Base-by-base conservation (phyloP, 1,140 invertebrate species). In the Nixonia krombeini region DNA sequence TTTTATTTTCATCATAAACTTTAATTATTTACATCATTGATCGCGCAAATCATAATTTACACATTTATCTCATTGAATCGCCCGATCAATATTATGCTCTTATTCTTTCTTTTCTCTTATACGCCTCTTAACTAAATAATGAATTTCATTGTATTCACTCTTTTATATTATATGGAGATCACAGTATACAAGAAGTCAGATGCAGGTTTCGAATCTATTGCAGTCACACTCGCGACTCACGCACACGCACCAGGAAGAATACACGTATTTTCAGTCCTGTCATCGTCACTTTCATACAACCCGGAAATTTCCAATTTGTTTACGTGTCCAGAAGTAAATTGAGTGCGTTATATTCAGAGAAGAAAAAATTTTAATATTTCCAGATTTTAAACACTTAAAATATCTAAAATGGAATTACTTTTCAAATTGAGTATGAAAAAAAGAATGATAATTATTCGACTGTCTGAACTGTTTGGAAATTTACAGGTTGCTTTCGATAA, bases 141-240 rank as follows among this genome's bases (percentile, higher is more conserved):
- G 64, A 73, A 76, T 76, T 70, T 67, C 68, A 74, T 73, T 72
- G 70, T 71, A 73, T 76, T 75, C 66, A 70, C 50, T 73, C 53
- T 62, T 61, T 77, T 79, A 74, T 73, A 78, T 70, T 73, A 78
- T 79, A 80, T 68, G 79, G 81, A 85, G 82, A 85, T 85, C 83
- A 85, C 83, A 85, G 83, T 84, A 83, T 81, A 85, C 75, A 84
- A 80, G 76, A 81, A 84, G 81, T 81, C 78, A 81, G 76, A 82
- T 83, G 80, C 69, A 80, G 75, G 62, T 79, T 74, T 81, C 71
- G 68, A 78, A 76, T 73, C 69, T 77, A 74, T 70, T 72, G 59
- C 70, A 73, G 65, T 69, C 68, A 68, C 68, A 68, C 72, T 75
- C 55, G 61, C 67, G 67, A 65, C 26, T 68, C 42, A 40, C 10